These are phyloP conservation scores for Oncorhynchus kisutch DNA, from an alignment of 2,113 vertebrate genomes.

Conservation along the genomic window DNA sequence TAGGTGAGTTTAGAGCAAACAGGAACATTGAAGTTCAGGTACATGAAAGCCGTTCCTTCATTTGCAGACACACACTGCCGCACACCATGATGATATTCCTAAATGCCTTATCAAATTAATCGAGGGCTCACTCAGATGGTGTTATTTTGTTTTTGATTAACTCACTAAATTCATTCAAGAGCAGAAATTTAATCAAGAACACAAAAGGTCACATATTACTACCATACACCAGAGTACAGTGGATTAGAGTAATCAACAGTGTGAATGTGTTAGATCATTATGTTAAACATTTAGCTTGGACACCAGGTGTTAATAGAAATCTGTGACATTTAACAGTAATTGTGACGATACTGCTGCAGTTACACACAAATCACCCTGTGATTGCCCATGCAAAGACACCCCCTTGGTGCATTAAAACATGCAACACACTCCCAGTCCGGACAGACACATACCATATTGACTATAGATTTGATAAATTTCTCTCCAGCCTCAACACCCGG, in stretches of 20 bases:
- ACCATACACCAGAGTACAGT: not conserved
- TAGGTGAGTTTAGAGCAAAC: too few relatives aligned
- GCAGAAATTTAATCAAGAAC: conserved; percentile 16
- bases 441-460: conserved; percentile 86
- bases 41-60: not conserved
- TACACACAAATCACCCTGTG: not conserved
- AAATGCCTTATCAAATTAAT: conserved; percentile 11
- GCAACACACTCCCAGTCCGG: conserved; percentile 48
- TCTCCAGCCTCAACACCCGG: conserved; percentile 81
- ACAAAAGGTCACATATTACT: not conserved
- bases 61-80: not conserved
- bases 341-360: not conserved
- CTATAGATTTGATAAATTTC: conserved; percentile 95
- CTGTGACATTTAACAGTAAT: not conserved
- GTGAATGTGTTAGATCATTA: not conserved
- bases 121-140: not conserved
- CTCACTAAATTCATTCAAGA: conserved; percentile 14
- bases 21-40: not conserved
- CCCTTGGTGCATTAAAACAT: conserved; percentile 42
- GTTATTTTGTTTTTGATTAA: not conserved
- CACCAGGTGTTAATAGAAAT: conserved; percentile 8
- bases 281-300: conserved; percentile 3
- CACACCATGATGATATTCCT: not conserved
- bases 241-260: not conserved
- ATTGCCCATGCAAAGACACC: not conserved